Base-by-base conservation (phyloP, 53 echinoderm and acorn worm species). In the Holothuria scabra region DNA sequence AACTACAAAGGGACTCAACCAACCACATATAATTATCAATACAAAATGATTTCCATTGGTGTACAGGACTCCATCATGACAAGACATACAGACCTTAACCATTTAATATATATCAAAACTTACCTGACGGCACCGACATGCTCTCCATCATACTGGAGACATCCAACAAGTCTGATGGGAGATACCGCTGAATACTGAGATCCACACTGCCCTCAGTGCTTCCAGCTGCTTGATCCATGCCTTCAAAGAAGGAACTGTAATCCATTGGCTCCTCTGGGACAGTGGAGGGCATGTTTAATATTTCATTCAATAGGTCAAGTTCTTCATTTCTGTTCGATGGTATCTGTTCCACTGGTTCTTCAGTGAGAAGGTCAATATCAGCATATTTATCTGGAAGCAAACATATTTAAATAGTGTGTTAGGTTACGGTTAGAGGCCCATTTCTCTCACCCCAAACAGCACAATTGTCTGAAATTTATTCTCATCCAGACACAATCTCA, bases 111-210 rank as follows among this genome's bases (percentile, higher is more conserved):
- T 31, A 61, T 37, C 16, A 71, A 65, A 71, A 14, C 88, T 83
- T 82, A 60, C 86, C 84, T 78, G 81, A 35, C n/a, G 86, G 49
- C 41, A 55, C 18, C 12, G 37, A 52, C 90, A 93, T 85, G 35
- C 76, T 78, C 31, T 62, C 81, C 83, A 87, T 87, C 83, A 92
- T 90, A 46, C 66, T 82, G 24, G 88, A 86, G 31, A 90, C 79
- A 70, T 92, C 94, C 67, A 97, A 82, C 31, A 97, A 90, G 64
- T 94, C 94, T 59, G 99, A 97, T 19, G 99, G 99, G 80, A 97
- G 74, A 83, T 84, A 97, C 26, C 59, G 60, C 46, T 87, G 84
- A 38, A 86, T 85, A 60, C 84, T 87, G 21, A 76, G 56, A 1
- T 28, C 67, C 30, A 70, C 41, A 1, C 88, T 64, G 26, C 85